Evolutionary conservation across 2,888 invertebrate genomes (phyloP).

Genomic region (Leptinotarsa haldemani): DNA sequence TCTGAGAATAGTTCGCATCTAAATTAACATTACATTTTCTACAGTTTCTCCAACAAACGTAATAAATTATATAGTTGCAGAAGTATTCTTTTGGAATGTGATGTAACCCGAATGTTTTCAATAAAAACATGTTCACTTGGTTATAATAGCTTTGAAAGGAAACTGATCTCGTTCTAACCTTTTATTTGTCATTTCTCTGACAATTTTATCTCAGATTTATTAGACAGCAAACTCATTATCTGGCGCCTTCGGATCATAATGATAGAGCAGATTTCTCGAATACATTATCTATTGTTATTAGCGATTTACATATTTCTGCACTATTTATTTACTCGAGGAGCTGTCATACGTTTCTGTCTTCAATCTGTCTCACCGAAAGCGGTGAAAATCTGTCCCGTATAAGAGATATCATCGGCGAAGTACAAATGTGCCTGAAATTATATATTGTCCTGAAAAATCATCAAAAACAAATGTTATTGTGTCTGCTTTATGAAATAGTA

Average conservation of each 20-base stretch:
- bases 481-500: too few species aligned
- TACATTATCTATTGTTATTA: slow-evolving; percentile 26
- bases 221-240: slow-evolving; percentile 22
- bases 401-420: too few species aligned
- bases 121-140: not conserved
- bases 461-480: too few species aligned
- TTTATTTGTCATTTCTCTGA: not conserved
- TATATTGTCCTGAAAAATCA: too few species aligned
- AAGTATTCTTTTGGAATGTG: too few species aligned
- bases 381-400: too few species aligned
- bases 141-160: not conserved
- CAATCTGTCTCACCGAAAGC: not conserved
- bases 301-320: slow-evolving; percentile 28
- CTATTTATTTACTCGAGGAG: slow-evolving; percentile 10
- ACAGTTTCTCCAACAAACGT: too few species aligned
- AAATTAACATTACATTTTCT: too few species aligned
- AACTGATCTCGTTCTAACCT: not conserved
- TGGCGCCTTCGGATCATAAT: slow-evolving; percentile 22
- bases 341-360: not conserved
- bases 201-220: slow-evolving; percentile 23
- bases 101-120: too few species aligned
- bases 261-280: slow-evolving; percentile 16
- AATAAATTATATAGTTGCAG: too few species aligned
- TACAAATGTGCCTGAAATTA: too few species aligned
- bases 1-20: too few species aligned